Evolutionary conservation across 1,140 invertebrate species (phyloP), one percentile per base, ranked within the genome.

Genomic region (Rhopalosiphum padi): DNA sequence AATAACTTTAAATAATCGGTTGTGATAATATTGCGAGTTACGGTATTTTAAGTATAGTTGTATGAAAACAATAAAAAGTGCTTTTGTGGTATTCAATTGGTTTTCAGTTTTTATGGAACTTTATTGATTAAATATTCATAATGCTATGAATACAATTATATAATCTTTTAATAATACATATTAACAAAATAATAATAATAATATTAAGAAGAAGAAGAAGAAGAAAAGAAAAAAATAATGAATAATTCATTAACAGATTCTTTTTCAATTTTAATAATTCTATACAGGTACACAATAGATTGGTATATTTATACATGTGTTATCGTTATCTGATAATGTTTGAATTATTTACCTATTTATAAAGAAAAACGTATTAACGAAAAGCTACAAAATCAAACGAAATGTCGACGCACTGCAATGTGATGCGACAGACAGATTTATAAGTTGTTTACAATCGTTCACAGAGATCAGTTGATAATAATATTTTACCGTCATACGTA

Each of bases 71-170:
- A 77, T n/a, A 77, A n/a, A 77, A 5, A 77, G 60, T 8, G 60
- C 15, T 77, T 77, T 77, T 77, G 60, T 77, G 60, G 60, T 18
- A 30, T 77, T 18, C 4, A 77, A 77, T 68, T 68, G 30, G 60
- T 77, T 77, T 77, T n/a, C 15, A 77, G 18, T 77, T 77, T n/a
- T n/a, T n/a, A 77, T 6, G 60, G 15, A 15, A n/a, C 4, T 77
- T n/a, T n/a, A n/a, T 77, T n/a, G 60, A n/a, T 77, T 18, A n/a
- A n/a, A 77, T 77, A 77, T 77, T 77, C 60, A 77, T n/a, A 77
- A 77, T 5, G n/a, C 60, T 77, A 77, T 77, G n/a, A 77, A 77
- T 35, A n/a, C 60, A 77, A 77, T 77, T 77, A 77, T 77, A 68
- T n/a, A 77, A 77, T n/a, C 30, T 77, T 77, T 77, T 77, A 35